Evolutionary conservation across 2,113 vertebrate species (phyloP).

Genomic region (Trachemys scripta): DNA sequence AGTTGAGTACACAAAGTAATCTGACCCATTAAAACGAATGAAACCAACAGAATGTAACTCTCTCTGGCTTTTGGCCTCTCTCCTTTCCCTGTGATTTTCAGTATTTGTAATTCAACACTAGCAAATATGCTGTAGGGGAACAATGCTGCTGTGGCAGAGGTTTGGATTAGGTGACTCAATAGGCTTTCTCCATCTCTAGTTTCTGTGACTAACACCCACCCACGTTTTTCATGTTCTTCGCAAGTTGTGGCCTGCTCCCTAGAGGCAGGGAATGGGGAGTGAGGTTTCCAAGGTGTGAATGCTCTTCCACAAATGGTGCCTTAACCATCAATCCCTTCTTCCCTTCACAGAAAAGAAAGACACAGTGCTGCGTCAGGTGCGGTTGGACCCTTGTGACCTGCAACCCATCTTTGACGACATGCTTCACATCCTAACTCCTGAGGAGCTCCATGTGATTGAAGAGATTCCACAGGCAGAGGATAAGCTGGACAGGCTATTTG

Average conservation of each 20-base stretch:
- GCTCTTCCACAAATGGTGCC: background rate
- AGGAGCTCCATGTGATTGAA: slow-evolving; percentile 93
- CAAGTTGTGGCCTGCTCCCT: rapidly evolving
- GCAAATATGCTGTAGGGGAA: background rate
- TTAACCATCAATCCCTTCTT: background rate
- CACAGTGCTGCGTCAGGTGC: slow-evolving; percentile 96
- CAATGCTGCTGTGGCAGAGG: background rate
- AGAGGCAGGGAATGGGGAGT: background rate
- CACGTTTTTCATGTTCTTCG: background rate
- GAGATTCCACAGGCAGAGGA: slow-evolving; percentile 93
- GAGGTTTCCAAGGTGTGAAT: background rate
- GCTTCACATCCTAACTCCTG: slow-evolving; percentile 95
- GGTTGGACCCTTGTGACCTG: slow-evolving; percentile 95
- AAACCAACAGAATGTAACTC: slow-evolving; percentile 19
- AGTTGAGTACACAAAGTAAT: background rate
- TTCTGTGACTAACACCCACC: background rate
- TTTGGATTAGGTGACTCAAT: background rate
- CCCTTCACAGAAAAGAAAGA: slow-evolving; percentile 94
- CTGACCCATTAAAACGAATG: background rate
- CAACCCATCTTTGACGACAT: slow-evolving; percentile 98
- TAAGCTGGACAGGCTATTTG: slow-evolving; percentile 94
- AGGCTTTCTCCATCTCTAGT: background rate
- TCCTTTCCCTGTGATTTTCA: background rate
- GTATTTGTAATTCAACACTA: background rate
- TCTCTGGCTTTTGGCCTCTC: background rate